Evolutionary conservation across 2,797 vertebrate species (phyloP).

Genomic region (Etheostoma nigrum): DNA sequence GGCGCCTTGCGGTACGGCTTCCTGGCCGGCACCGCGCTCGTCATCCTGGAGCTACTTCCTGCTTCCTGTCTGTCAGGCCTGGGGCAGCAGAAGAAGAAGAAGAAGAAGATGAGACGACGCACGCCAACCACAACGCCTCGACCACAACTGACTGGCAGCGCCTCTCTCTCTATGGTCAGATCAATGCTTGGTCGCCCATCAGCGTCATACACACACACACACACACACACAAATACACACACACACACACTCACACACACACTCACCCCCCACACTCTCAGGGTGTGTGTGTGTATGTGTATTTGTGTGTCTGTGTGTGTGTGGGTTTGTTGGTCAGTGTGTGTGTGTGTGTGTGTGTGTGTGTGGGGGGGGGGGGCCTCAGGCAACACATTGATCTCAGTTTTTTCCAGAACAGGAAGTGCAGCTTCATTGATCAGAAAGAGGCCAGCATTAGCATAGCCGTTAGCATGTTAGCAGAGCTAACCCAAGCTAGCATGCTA

Average conservation of each 20-base stretch:
- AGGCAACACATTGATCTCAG: slow-evolving; percentile 63
- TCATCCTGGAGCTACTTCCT: slow-evolving; percentile 84
- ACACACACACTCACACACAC: no score
- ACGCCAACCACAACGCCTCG: slow-evolving; percentile 30
- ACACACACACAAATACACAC: no score
- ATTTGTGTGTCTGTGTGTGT: not conserved
- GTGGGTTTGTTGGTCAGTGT: not conserved
- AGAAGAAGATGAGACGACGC: slow-evolving; percentile 21
- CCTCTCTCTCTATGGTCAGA: slow-evolving; percentile 24
- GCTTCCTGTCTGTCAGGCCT: slow-evolving; percentile 64
- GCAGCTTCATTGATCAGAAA: slow-evolving; percentile 56
- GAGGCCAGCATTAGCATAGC: slow-evolving; percentile 41
- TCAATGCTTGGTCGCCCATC: slow-evolving; percentile 56
- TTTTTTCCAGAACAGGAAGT: slow-evolving; percentile 73
- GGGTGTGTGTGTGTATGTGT: not conserved
- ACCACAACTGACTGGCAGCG: slow-evolving; percentile 39
- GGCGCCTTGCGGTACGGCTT: slow-evolving; percentile 98
- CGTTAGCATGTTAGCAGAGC: slow-evolving; percentile 21
- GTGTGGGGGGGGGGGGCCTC: slow-evolving; percentile 4
- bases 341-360: not conserved
- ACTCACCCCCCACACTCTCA: no score
- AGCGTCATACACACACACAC: no score
- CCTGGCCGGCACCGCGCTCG: slow-evolving; percentile 88
- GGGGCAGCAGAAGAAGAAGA: slow-evolving; percentile 49
- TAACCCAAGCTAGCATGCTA: slow-evolving; percentile 12